Percentiles rank a stretch among this genome's conserved stretches.
Conservation (phyloP, 2,888 invertebrate genomes). For the Spatulosminthurus flaviceps region DNA sequence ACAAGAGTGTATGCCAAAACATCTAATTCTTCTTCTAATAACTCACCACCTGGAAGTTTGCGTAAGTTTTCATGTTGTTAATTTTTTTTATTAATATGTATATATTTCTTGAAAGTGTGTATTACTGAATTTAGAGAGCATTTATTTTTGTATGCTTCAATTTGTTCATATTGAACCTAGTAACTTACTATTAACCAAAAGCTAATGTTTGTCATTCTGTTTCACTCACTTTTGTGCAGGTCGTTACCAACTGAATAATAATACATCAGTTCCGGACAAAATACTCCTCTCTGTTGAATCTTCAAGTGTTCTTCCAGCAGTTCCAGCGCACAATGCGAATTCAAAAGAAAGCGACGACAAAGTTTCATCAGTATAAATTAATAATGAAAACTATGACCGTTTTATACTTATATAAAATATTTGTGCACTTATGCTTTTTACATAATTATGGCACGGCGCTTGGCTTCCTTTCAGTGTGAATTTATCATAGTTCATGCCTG, state of each 20-base stretch:
- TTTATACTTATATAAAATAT: not conserved
- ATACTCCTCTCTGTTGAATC: slow-evolving; percentile 45
- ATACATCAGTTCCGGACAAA: slow-evolving; percentile 37
- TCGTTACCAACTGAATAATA: slow-evolving; percentile 43
- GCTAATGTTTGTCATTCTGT: too few relatives aligned
- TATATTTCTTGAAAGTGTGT: not conserved
- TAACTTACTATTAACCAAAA: not conserved
- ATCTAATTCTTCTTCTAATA: slow-evolving; percentile 41
- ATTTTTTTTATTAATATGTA: not conserved
- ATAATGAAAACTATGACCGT: not conserved
- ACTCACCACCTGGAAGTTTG: slow-evolving; percentile 49
- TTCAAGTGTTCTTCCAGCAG: slow-evolving; percentile 46
- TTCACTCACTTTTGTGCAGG: not conserved
- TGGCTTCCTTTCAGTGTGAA: too few relatives aligned
- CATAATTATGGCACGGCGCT: not conserved
- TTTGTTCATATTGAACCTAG: not conserved
- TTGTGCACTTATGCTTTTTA: slow-evolving; percentile 10
- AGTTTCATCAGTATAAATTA: slow-evolving; percentile 34
- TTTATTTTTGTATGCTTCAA: not conserved
- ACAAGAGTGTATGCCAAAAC: slow-evolving; percentile 67
- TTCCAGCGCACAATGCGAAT: slow-evolving; percentile 34
- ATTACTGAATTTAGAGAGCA: too few relatives aligned
- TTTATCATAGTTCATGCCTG: too few relatives aligned
- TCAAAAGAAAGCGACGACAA: slow-evolving; percentile 32
- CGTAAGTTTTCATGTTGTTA: slow-evolving; percentile 46